Percentiles rank a stretch among this genome's conserved stretches.
Evolutionary conservation across 2,888 invertebrate genomes (phyloP).

Genomic region (Dioctria linearis): DNA sequence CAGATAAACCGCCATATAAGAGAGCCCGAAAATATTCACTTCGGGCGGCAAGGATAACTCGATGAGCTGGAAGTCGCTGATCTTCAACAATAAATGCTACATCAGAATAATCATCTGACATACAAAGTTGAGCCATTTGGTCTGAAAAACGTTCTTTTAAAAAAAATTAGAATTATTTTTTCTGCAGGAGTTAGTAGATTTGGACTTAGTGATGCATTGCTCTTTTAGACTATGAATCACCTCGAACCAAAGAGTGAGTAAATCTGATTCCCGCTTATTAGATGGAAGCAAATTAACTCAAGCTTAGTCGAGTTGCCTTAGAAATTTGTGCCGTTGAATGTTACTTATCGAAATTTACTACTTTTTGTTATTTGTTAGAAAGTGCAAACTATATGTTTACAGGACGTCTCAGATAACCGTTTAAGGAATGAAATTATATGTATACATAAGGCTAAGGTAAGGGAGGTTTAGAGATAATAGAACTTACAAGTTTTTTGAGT

Average conservation of each 20-base stretch:
- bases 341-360: no score
- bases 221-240: no score
- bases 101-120: constrained; percentile 92
- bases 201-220: no score
- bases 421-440: no score
- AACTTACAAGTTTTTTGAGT: no score
- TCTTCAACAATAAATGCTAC: constrained; percentile 90
- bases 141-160: constrained; percentile 81
- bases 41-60: constrained; percentile 91
- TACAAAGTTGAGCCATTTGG: constrained; percentile 87
- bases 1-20: constrained; percentile 84
- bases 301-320: not conserved
- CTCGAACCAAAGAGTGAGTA: not conserved
- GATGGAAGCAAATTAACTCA: not conserved
- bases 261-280: not conserved
- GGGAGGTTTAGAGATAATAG: no score
- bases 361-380: no score
- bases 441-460: no score
- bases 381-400: no score
- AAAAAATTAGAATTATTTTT: constrained; percentile 39
- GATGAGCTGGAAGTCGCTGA: constrained; percentile 69
- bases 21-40: constrained; percentile 96
- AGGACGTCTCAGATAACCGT: no score
- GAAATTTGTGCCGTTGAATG: not conserved
- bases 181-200: not conserved